Conservation (phyloP, 2,888 invertebrate genomes). For the Sipha maydis region DNA sequence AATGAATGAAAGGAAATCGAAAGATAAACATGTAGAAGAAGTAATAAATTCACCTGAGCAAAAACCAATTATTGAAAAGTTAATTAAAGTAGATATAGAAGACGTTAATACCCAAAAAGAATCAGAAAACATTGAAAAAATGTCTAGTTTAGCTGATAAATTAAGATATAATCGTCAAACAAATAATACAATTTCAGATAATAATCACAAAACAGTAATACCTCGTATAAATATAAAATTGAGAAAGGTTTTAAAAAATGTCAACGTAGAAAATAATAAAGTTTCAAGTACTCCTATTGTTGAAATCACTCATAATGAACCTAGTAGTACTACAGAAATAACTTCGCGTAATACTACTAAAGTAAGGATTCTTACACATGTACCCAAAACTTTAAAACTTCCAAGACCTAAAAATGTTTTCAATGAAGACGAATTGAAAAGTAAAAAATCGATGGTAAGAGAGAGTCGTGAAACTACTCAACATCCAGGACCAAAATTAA, state of each 20-base stretch:
- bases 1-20: neutral
- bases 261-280: neutral
- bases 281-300: neutral
- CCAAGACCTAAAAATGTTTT: neutral
- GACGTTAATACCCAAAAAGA: neutral
- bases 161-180: conserved; percentile 36
- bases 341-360: neutral
- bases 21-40: neutral
- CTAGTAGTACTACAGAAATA: neutral
- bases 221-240: conserved; percentile 8
- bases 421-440: neutral
- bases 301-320: neutral
- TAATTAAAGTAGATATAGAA: neutral
- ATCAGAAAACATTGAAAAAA: neutral
- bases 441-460: neutral
- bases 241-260: neutral
- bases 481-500: neutral
- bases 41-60: neutral
- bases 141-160: neutral
- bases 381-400: neutral
- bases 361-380: neutral
- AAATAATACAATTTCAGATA: conserved; percentile 7
- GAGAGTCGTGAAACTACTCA: conserved; percentile 35
- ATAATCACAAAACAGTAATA: neutral
- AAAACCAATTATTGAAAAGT: neutral